Base-by-base conservation (phyloP, 1,140 invertebrate species). In the Spodoptera litura region DNA sequence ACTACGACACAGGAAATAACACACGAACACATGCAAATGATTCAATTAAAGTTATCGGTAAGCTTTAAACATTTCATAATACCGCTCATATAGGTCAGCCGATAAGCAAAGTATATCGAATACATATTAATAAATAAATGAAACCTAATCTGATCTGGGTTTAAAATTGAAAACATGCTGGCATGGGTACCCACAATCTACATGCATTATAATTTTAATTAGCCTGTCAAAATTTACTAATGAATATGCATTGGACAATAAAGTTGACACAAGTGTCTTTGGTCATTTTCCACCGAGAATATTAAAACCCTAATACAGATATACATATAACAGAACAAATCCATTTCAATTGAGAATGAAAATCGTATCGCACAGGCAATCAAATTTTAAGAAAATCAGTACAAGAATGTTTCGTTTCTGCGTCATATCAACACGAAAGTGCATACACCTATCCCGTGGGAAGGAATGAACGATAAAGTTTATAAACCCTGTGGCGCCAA, bases 11-110 rank as follows among this genome's bases (percentile, higher is more conserved):
- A 74, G 73, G 51, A 77, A 66, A 77, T 68, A 68, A 66, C 35
- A 68, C 13, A 62, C 62, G 51, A 66, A 77, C 44, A 68, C 64
- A 68, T 25, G 51, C 61, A 58, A 52, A 55, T 68, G 25, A 77
- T 66, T 77, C 62, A 66, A 77, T 77, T 77, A 77, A 58, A 66
- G 31, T 56, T 77, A 77, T 77, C 74, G 62, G 35, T 44, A 56
- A 68, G 61, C 59, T 76, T 56, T 77, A 53, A 35, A 56, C 52
- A 62, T 77, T 77, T 77, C 62, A 77, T 58, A 77, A 77, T 62
- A 56, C 15, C 31, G 53, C 49, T 15, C 62, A 77, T 66, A 44
- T 77, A 77, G 74, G 74, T 77, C 74, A 77, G 6, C 9, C 27
- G 74, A 77, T 77, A 77, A 77, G 59, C 70, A 56, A 25, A 53